Evolutionary conservation across 1,140 invertebrate genomes (phyloP).

Genomic region (Drosophila bocki): DNA sequence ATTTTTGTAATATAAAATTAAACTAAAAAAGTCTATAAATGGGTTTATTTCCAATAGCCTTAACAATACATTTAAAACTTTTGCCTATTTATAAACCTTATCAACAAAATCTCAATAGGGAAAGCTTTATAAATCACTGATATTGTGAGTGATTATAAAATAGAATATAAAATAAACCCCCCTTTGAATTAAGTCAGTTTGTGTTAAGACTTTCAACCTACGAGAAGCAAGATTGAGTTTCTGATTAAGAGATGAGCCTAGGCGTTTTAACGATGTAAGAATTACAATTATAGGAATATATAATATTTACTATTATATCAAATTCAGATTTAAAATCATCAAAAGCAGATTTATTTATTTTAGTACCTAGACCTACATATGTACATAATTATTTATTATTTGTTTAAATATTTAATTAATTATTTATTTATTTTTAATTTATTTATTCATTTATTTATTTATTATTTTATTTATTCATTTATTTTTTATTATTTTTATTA

Average conservation of each 20-base stretch:
- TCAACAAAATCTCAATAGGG: background rate
- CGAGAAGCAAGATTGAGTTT: background rate
- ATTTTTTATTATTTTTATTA: too few species aligned
- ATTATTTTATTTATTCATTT: too few species aligned
- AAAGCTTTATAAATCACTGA: background rate
- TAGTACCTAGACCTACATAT: background rate
- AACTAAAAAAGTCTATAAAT: too few species aligned
- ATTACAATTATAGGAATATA: background rate
- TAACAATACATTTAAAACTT: background rate
- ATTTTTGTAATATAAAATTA: background rate
- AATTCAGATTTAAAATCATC: background rate
- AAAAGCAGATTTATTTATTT: background rate
- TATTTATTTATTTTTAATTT: too few species aligned
- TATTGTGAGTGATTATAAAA: background rate
- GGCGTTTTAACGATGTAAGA: slow-evolving; percentile 4
- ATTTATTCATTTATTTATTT: too few species aligned
- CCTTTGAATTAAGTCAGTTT: slow-evolving; percentile 11
- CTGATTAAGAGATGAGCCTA: background rate
- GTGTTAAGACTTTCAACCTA: background rate
- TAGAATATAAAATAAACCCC: background rate
- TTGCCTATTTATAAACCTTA: background rate
- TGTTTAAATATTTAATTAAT: too few species aligned
- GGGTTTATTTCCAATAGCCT: background rate
- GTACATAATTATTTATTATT: too few species aligned
- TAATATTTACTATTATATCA: background rate